phyloP scores from a whole-genome alignment of 1,140 invertebrate species.

The Atta texana region DNA sequence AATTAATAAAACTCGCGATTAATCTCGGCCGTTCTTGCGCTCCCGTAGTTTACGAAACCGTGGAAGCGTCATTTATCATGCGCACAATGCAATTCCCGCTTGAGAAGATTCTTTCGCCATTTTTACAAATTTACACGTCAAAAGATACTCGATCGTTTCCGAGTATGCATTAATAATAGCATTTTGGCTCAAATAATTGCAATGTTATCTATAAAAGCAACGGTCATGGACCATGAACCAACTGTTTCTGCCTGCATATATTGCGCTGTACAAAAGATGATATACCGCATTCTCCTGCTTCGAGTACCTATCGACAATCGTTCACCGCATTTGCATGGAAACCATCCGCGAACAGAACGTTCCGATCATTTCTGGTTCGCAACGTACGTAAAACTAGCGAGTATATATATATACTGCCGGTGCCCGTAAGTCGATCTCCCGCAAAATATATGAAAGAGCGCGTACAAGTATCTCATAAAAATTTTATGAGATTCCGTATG shows the following conservation, averaged over 20 bases:
- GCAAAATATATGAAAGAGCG: background rate
- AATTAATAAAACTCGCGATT: slow-evolving; percentile 64
- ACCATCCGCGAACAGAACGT: slow-evolving; percentile 69
- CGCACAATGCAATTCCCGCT: slow-evolving; percentile 46
- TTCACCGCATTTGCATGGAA: slow-evolving; percentile 74
- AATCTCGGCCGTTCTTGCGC: slow-evolving; percentile 56
- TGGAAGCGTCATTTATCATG: slow-evolving; percentile 55
- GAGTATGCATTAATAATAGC: slow-evolving; percentile 62
- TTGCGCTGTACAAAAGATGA: slow-evolving; percentile 66
- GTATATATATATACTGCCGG: slow-evolving; percentile 10
- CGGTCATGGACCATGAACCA: slow-evolving; percentile 56
- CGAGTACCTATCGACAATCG: slow-evolving; percentile 70
- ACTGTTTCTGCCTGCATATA: slow-evolving; percentile 41
- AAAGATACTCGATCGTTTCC: slow-evolving; percentile 48
- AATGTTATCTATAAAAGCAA: slow-evolving; percentile 64
- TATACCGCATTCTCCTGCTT: slow-evolving; percentile 58
- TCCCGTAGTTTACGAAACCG: slow-evolving; percentile 53
- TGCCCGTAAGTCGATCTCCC: slow-evolving; percentile 30
- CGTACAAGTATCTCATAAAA: slow-evolving; percentile 23
- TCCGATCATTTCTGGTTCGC: slow-evolving; percentile 70
- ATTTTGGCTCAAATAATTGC: slow-evolving; percentile 58
- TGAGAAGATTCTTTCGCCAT: slow-evolving; percentile 35
- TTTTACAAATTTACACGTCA: slow-evolving; percentile 55
- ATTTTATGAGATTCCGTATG: slow-evolving; percentile 42
- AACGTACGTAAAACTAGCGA: slow-evolving; percentile 51